Conservation (phyloP, 2,113 vertebrate genomes). For the Junco hyemalis region DNA sequence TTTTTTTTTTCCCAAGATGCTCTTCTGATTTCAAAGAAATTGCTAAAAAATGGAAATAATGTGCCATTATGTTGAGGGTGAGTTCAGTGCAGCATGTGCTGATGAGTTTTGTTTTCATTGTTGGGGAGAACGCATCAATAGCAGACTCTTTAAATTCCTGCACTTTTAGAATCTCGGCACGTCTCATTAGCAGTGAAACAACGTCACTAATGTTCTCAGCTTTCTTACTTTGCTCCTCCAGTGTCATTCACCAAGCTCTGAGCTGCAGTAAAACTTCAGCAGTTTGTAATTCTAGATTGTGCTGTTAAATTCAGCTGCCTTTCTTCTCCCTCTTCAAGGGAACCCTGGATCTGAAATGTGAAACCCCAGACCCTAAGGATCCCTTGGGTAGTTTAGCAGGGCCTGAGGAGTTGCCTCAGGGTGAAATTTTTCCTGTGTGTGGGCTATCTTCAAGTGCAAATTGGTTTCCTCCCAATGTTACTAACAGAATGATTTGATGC, state of each 20-base stretch:
- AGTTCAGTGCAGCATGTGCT: not conserved
- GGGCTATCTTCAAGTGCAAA: not conserved
- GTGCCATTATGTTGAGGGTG: not conserved
- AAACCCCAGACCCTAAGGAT: not conserved
- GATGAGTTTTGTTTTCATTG: slow-evolving; percentile 6
- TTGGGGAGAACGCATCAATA: not conserved
- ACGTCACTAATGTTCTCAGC: slow-evolving; percentile 19
- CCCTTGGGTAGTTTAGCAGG: not conserved
- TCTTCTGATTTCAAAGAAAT: not conserved
- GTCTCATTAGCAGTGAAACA: slow-evolving; percentile 41
- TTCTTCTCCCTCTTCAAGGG: not conserved
- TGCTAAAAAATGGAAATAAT: not conserved
- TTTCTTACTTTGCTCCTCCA: not conserved
- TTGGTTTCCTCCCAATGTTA: not conserved
- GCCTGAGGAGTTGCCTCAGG: not conserved
- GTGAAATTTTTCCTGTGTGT: not conserved
- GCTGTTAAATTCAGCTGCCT: not conserved
- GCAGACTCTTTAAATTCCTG: not conserved
- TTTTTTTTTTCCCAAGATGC: not conserved
- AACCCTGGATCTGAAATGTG: not conserved
- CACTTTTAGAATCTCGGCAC: slow-evolving; percentile 9
- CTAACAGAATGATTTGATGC: not conserved
- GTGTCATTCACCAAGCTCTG: not conserved
- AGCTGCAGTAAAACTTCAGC: not conserved
- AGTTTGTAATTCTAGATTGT: not conserved